These are phyloP conservation scores for Lamproptera curius DNA, from an alignment of 2,888 invertebrate species.

Conservation along the genomic window DNA sequence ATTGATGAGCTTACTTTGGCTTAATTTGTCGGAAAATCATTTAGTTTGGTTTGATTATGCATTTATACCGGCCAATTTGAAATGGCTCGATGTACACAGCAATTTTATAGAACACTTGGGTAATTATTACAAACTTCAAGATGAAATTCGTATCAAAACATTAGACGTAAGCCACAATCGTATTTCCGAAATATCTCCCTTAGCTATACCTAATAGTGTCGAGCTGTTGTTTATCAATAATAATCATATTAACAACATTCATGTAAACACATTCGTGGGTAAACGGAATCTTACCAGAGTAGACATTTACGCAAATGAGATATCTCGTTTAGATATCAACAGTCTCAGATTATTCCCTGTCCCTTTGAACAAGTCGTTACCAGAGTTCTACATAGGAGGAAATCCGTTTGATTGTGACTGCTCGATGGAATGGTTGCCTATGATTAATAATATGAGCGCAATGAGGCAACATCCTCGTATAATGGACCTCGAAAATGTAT, in stretches of 20 bases:
- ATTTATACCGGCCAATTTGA: conserved; percentile 91
- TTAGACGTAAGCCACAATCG: conserved; percentile 94
- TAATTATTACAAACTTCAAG: conserved; percentile 91
- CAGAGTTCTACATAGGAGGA: conserved; percentile 94
- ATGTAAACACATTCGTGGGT: conserved; percentile 91
- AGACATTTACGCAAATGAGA: conserved; percentile 93
- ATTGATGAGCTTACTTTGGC: conserved; percentile 87
- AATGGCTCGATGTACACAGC: conserved; percentile 93
- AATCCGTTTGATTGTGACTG: conserved; percentile 98
- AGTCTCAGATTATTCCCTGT: conserved; percentile 87
- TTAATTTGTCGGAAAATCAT: conserved; percentile 94
- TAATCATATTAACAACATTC: conserved; percentile 89
- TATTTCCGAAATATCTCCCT: conserved; percentile 86
- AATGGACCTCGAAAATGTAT: conserved; percentile 91
- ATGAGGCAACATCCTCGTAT: conserved; percentile 91
- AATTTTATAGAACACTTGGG: conserved; percentile 92
- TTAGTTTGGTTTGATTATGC: conserved; percentile 96
- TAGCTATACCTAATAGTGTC: conserved; percentile 92
- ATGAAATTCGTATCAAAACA: conserved; percentile 88
- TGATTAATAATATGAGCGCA: conserved; percentile 91
- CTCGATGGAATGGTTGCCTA: conserved; percentile 96
- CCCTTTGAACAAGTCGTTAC: conserved; percentile 85
- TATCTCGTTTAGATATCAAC: conserved; percentile 90
- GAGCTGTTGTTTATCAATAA: conserved; percentile 93
- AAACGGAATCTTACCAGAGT: conserved; percentile 91